Evolutionary conservation across 1,140 invertebrate genomes (phyloP).

Genomic region (Dendroctonus ponderosae): DNA sequence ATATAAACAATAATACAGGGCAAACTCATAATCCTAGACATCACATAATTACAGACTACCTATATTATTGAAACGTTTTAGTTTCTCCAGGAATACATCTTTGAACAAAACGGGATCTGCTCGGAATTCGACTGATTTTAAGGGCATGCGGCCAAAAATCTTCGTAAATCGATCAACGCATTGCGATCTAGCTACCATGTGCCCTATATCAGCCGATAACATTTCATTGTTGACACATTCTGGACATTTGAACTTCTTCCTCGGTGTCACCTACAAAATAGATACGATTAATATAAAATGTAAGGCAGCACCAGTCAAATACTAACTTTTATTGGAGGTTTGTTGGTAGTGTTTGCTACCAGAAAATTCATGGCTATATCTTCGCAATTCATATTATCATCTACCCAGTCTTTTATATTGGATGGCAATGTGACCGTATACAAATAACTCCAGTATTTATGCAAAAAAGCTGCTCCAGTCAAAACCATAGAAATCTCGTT

Average conservation of each 20-base stretch:
- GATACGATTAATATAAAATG: neutral
- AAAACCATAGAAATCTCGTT: constrained; percentile 92
- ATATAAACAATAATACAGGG: no score
- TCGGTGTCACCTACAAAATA: constrained; percentile 75
- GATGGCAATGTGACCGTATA: constrained; percentile 81
- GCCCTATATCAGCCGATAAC: constrained; percentile 86
- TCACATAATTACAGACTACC: constrained; percentile 70
- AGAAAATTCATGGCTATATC: constrained; percentile 95
- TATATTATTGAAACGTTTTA: constrained; percentile 89
- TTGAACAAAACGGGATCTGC: constrained; percentile 93
- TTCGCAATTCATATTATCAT: constrained; percentile 92
- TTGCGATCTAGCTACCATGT: constrained; percentile 90
- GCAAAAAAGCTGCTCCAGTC: constrained; percentile 91
- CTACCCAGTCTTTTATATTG: constrained; percentile 74
- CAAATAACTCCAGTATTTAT: constrained; percentile 89
- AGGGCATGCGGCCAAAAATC: constrained; percentile 84
- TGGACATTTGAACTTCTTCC: constrained; percentile 98
- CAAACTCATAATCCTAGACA: neutral
- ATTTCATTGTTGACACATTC: constrained; percentile 93
- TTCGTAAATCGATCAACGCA: constrained; percentile 87
- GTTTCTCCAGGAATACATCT: constrained; percentile 81
- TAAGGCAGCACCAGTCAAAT: neutral
- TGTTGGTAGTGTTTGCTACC: constrained; percentile 85
- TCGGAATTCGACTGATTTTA: constrained; percentile 86
- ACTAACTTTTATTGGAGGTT: constrained; percentile 87